Conservation (phyloP, 2,888 invertebrate genomes). For the Eupeodes latifasciatus region DNA sequence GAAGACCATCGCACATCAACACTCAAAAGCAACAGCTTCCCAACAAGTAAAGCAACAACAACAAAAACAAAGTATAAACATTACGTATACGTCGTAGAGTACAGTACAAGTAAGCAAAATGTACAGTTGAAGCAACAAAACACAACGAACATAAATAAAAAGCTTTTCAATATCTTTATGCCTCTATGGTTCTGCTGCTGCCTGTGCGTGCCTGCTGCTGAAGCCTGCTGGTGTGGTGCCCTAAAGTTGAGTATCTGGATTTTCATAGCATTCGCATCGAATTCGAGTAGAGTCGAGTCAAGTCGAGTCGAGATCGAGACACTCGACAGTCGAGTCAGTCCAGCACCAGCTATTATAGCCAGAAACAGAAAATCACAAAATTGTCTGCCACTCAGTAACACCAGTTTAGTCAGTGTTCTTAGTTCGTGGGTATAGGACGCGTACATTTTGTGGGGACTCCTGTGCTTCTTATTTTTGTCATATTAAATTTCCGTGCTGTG, state of each 20-base stretch:
- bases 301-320: constrained; percentile 38
- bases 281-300: constrained; percentile 30
- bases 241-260: constrained; percentile 61
- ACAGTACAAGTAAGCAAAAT: constrained; percentile 27
- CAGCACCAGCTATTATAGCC: constrained; percentile 55
- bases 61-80: constrained; percentile 9
- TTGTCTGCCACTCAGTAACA: constrained; percentile 57
- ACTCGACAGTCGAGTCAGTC: constrained; percentile 51
- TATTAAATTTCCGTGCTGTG: neutral
- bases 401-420: constrained; percentile 83
- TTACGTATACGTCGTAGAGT: neutral
- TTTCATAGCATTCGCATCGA: constrained; percentile 51
- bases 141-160: constrained; percentile 11
- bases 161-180: constrained; percentile 20
- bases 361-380: constrained; percentile 57
- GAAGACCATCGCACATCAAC: neutral
- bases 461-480: constrained; percentile 42
- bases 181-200: too few species aligned
- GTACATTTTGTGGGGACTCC: constrained; percentile 62
- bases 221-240: constrained; percentile 46
- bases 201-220: too few species aligned
- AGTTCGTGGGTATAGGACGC: constrained; percentile 81
- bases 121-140: constrained; percentile 25
- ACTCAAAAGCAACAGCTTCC: neutral
- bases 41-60: neutral